Evolutionary conservation across 2,797 vertebrate species (phyloP).

Genomic region (Paramormyrops hopkinsi): DNA sequence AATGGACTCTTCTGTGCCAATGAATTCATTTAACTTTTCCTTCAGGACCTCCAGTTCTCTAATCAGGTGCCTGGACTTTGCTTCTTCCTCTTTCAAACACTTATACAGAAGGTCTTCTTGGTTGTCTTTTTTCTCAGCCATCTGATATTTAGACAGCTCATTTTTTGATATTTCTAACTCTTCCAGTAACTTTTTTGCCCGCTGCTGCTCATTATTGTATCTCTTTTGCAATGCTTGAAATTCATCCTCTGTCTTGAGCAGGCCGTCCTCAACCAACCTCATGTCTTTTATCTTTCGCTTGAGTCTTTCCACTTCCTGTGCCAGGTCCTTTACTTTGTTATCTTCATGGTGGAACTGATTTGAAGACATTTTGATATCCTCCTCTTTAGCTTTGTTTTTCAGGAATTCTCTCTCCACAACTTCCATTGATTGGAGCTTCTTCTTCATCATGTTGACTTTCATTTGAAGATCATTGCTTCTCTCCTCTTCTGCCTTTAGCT

Average conservation of each 20-base stretch:
- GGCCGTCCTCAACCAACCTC: constrained; percentile 82
- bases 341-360: constrained; percentile 82
- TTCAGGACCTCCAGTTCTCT: constrained; percentile 85
- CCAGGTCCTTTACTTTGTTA: constrained; percentile 91
- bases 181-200: constrained; percentile 73
- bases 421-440: constrained; percentile 85
- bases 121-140: constrained; percentile 84
- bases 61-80: constrained; percentile 81
- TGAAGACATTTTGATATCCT: constrained; percentile 66
- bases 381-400: constrained; percentile 80
- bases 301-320: constrained; percentile 86
- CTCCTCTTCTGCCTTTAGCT: constrained; percentile 79
- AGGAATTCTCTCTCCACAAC: constrained; percentile 78
- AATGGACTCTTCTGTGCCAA: constrained; percentile 83
- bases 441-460: constrained; percentile 82
- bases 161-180: constrained; percentile 79
- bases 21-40: constrained; percentile 90
- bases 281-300: constrained; percentile 84
- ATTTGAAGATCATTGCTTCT: constrained; percentile 82
- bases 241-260: constrained; percentile 82
- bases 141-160: constrained; percentile 82
- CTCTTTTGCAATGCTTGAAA: constrained; percentile 81
- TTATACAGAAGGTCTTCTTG: constrained; percentile 84
- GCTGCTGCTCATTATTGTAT: constrained; percentile 75
- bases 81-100: constrained; percentile 86